Conservation (phyloP, 1,140 invertebrate genomes). For the Lutraria rhynchaena region DNA sequence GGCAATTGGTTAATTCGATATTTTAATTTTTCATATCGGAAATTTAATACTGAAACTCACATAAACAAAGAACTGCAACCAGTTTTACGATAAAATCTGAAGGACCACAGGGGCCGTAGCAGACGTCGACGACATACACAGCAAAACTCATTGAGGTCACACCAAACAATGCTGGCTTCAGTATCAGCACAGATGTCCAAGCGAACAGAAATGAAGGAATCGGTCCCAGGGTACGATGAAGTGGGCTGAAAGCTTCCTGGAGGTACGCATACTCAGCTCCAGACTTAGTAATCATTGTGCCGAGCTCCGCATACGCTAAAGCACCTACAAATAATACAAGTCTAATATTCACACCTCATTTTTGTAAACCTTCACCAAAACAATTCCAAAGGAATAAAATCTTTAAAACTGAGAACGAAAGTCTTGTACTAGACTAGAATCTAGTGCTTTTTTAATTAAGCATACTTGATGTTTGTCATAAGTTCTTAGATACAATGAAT, state of each 20-base stretch:
- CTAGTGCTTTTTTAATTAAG: too few species aligned
- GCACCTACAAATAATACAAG: constrained; percentile 85
- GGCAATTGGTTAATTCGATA: too few species aligned
- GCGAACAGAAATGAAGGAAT: constrained; percentile 77
- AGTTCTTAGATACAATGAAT: too few species aligned
- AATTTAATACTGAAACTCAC: constrained; percentile 62
- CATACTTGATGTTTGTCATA: too few species aligned
- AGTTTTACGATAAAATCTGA: constrained; percentile 69
- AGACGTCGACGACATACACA: constrained; percentile 74
- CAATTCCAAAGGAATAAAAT: too few species aligned
- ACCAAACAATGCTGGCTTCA: constrained; percentile 76
- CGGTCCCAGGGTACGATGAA: constrained; percentile 65
- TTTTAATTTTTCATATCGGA: too few species aligned
- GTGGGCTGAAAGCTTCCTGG: constrained; percentile 73
- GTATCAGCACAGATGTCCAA: constrained; percentile 77
- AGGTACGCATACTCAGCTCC: constrained; percentile 78
- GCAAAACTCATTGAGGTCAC: constrained; percentile 76
- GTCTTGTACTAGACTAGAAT: too few species aligned
- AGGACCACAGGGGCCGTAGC: constrained; percentile 73
- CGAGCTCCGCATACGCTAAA: constrained; percentile 90
- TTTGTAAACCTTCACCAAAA: too few species aligned
- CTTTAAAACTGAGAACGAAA: too few species aligned
- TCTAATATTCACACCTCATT: too few species aligned
- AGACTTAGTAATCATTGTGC: constrained; percentile 85
- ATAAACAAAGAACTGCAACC: constrained; percentile 69